phyloP scores from a whole-genome alignment of 2,888 invertebrate genomes.

The Cataglyphis albicans region DNA sequence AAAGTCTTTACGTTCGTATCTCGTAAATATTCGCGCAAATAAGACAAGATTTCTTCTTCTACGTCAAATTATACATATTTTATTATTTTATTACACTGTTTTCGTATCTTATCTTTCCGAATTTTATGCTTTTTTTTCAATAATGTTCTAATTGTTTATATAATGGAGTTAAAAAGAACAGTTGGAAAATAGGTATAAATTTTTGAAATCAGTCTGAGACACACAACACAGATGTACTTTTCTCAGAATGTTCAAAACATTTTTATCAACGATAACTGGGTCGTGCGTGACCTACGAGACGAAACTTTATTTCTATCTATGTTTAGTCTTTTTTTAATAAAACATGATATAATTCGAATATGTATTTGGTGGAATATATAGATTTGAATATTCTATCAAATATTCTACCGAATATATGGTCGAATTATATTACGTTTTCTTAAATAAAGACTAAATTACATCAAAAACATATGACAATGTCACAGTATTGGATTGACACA shows the following conservation, averaged over 20 bases:
- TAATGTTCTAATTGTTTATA: neutral
- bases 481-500: neutral
- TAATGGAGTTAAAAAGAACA: neutral
- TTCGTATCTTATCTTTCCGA: neutral
- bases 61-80: neutral
- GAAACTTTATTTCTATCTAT: constrained; percentile 31
- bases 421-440: constrained; percentile 28
- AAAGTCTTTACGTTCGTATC: constrained; percentile 4
- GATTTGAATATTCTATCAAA: too few species aligned
- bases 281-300: constrained; percentile 42
- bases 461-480: neutral
- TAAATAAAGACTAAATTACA: constrained; percentile 19
- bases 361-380: too few species aligned
- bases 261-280: constrained; percentile 42
- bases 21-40: neutral
- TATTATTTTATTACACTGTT: neutral
- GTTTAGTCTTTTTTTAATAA: too few species aligned
- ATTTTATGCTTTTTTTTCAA: neutral
- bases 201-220: constrained; percentile 32
- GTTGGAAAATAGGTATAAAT: neutral
- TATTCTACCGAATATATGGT: neutral
- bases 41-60: neutral
- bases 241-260: constrained; percentile 37
- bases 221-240: neutral
- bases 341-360: too few species aligned